These are phyloP conservation scores for Acleris literana DNA, from an alignment of 2,888 invertebrate species.

Conservation along the genomic window DNA sequence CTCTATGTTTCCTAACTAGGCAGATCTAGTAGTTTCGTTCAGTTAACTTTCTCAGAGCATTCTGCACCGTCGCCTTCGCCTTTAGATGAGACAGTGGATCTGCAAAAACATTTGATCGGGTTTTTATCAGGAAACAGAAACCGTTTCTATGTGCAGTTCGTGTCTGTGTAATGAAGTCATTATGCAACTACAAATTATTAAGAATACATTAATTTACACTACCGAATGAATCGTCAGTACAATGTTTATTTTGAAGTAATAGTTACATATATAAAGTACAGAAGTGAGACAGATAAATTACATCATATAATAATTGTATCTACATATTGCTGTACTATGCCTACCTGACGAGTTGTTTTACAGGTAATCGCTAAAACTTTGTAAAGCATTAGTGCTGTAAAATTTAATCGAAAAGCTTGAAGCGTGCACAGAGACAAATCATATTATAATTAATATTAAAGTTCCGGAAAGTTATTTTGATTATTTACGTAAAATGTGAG, in stretches of 20 bases:
- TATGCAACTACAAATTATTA: slow-evolving; percentile 27
- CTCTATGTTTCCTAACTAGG: slow-evolving; percentile 49
- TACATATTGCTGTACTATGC: slow-evolving; percentile 21
- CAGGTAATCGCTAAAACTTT: slow-evolving; percentile 52
- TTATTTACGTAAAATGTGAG: slow-evolving; percentile 76
- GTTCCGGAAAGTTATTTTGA: slow-evolving; percentile 75
- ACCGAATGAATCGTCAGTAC: slow-evolving; percentile 25
- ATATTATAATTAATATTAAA: slow-evolving; percentile 56
- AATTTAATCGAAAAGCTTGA: slow-evolving; percentile 77
- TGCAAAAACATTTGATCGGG: slow-evolving; percentile 58
- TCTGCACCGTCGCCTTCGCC: slow-evolving; percentile 82
- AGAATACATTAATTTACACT: slow-evolving; percentile 19
- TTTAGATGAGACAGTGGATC: slow-evolving; percentile 81
- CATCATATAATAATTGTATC: slow-evolving; percentile 20
- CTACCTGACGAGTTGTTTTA: slow-evolving; percentile 17
- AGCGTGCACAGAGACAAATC: slow-evolving; percentile 79
- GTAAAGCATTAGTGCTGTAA: slow-evolving; percentile 79
- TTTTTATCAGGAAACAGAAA: slow-evolving; percentile 16
- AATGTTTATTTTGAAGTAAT: slow-evolving; percentile 21
- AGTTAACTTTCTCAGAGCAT: slow-evolving; percentile 81
- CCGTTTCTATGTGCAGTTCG: slow-evolving; percentile 26
- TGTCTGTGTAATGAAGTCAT: slow-evolving; percentile 27
- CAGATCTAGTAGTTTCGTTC: slow-evolving; percentile 70
- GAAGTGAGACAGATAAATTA: slow-evolving; percentile 24
- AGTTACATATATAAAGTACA: slow-evolving; percentile 25